Base-by-base conservation (phyloP, 2,888 invertebrate species). In the Agrenia bidenticulata region DNA sequence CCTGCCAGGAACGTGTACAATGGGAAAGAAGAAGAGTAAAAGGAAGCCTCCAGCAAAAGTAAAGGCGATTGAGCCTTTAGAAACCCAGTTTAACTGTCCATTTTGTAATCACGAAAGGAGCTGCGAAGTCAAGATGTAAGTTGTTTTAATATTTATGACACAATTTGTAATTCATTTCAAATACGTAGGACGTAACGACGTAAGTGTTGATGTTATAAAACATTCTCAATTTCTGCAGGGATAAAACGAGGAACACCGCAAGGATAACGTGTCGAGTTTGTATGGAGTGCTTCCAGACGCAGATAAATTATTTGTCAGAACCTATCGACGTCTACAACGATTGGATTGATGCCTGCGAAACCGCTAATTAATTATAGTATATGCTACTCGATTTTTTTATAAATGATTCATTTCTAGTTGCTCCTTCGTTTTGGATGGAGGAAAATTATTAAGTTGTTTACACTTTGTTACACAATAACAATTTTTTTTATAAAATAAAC, bases 91-190 rank as follows among this genome's bases (percentile, higher is more conserved):
- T 80, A 97, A 97, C 80, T 99, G 98, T 79, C 98, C 98, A 13
- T 99, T 99, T 83, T 99, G 98, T 81, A 99, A 99, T 81, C 98
- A 99, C 80, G 98, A 99, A 81, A 94, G 94, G 78, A 95, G 97
- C 0, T 99, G 98, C 80, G 98, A 99, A 84, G 98, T 98, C 23
- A 96, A 97, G 87, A 93, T 99, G 98, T 96, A 84, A 84, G 88
- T 49, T 13, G 9, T 27, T 41, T 23, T 19, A 61, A 21, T 15
- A 39, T 7, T 39, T 39, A 11, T 39, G n/a, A 39, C 7, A 39
- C 15, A 11, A 15, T 39, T 15, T 7, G 39, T 7, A 39, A 45
- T 15, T 45, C 15, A 45, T 45, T 7, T 15, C 39, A 39, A 39
- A 39, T 39, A 39, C 15, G 39, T 39, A 7, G 7, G 39, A 39